Evolutionary conservation across 1,140 invertebrate genomes (phyloP).

Genomic region (Telenomus remus): DNA sequence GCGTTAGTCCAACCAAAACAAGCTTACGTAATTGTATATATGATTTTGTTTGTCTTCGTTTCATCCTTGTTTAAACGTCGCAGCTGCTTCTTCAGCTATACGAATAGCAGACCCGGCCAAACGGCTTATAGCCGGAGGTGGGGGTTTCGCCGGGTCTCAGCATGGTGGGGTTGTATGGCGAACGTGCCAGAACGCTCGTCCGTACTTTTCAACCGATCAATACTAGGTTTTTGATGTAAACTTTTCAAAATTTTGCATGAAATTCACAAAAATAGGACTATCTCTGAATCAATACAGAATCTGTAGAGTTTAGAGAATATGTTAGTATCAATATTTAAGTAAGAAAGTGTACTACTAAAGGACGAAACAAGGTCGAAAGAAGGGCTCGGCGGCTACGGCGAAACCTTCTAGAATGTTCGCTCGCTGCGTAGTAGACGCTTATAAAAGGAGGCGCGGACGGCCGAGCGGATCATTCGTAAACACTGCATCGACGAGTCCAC

Average conservation of each 20-base stretch:
- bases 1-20: conserved; percentile 29
- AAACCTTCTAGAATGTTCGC: conserved; percentile 66
- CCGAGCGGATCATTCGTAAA: conserved; percentile 68
- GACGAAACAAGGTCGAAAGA: not conserved
- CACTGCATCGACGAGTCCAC: conserved; percentile 62
- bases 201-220: conserved; percentile 62
- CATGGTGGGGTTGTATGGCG: conserved; percentile 64
- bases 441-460: conserved; percentile 64
- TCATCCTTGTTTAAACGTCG: conserved; percentile 21
- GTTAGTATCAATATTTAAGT: not conserved
- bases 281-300: not conserved
- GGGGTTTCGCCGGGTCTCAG: conserved; percentile 51
- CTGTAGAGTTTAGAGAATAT: not conserved
- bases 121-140: conserved; percentile 33
- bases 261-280: conserved; percentile 2
- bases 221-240: conserved; percentile 48
- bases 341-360: not conserved
- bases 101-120: conserved; percentile 43
- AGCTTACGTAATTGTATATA: conserved; percentile 43
- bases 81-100: conserved; percentile 24
- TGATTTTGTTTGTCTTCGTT: conserved; percentile 49
- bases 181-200: conserved; percentile 71
- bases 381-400: conserved; percentile 4
- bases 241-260: conserved; percentile 3
- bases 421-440: conserved; percentile 62